Percentiles rank a stretch among this genome's conserved stretches.
These are phyloP conservation scores for Stenotaenia linearis DNA, from an alignment of 2,888 invertebrate species.

Conservation along the genomic window DNA sequence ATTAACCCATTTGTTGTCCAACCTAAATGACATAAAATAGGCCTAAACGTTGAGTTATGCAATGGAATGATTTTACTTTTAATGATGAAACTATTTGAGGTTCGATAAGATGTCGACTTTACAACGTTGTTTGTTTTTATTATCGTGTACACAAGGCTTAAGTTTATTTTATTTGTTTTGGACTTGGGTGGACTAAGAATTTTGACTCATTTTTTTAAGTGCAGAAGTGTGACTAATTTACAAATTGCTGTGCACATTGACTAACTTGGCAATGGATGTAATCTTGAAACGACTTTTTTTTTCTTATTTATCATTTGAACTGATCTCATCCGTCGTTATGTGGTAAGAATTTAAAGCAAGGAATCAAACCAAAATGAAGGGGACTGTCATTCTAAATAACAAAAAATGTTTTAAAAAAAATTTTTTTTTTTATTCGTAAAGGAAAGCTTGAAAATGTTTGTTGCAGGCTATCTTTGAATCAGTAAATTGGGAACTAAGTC, in stretches of 20 bases:
- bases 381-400: not conserved
- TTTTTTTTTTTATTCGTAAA: not conserved
- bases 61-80: not conserved
- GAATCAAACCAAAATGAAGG: not conserved
- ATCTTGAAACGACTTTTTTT: slow-evolving; percentile 6
- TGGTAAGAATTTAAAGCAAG: not conserved
- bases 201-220: not conserved
- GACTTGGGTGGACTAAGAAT: not conserved
- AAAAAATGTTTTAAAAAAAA: not conserved
- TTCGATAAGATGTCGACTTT: no score
- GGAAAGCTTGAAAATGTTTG: not conserved
- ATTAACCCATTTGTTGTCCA: not conserved
- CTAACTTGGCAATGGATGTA: slow-evolving; percentile 21
- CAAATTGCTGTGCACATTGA: not conserved
- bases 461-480: not conserved
- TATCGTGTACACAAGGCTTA: not conserved
- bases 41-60: not conserved
- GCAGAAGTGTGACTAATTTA: not conserved
- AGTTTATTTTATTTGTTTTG: not conserved
- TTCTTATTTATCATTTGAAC: not conserved
- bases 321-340: slow-evolving; percentile 4
- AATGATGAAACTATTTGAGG: not conserved
- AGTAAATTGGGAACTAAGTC: not conserved
- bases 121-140: not conserved
- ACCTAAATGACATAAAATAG: not conserved